phyloP scores from a whole-genome alignment of 2,888 invertebrate species.

The Euspilapteryx auroguttella region DNA sequence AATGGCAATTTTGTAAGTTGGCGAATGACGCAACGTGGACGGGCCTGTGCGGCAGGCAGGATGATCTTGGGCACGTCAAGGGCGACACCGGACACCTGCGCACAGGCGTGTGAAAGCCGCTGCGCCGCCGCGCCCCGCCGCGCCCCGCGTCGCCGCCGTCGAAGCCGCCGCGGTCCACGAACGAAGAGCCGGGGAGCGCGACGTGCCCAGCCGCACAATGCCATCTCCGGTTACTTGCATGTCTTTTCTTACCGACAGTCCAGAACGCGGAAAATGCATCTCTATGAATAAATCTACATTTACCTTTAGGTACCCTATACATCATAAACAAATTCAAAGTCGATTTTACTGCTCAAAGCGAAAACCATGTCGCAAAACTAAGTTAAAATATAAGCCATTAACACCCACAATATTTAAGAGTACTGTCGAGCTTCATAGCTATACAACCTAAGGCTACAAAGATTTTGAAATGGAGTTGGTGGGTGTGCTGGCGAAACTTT shows the following conservation, averaged over 20 bases:
- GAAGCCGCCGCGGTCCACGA: slow-evolving; percentile 9
- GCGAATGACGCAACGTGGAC: background rate
- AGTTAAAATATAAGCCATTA: too few species aligned
- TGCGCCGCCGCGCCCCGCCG: too few species aligned
- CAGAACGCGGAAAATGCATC: slow-evolving; percentile 21
- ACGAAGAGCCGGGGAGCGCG: slow-evolving; percentile 19
- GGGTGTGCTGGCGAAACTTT: slow-evolving; percentile 1
- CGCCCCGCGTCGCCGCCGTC: slow-evolving; percentile 16
- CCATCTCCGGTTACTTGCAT: slow-evolving; percentile 50
- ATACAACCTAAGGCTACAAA: too few species aligned
- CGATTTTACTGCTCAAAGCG: too few species aligned
- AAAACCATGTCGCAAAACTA: too few species aligned
- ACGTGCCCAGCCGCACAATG: slow-evolving; percentile 54
- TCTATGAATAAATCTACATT: too few species aligned
- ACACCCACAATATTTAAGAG: too few species aligned
- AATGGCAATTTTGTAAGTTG: background rate
- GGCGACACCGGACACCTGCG: slow-evolving; percentile 57
- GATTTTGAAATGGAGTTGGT: background rate
- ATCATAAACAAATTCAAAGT: too few species aligned
- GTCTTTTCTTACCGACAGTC: slow-evolving; percentile 50
- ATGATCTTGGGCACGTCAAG: slow-evolving; percentile 26
- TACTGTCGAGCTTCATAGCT: too few species aligned
- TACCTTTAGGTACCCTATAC: too few species aligned
- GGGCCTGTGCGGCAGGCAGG: background rate
- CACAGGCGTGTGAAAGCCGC: slow-evolving; percentile 57